Evolutionary conservation across 2,797 vertebrate genomes (phyloP), one percentile per base, ranked within the genome.

Genomic region (Sternarchorhynchus goeldii): DNA sequence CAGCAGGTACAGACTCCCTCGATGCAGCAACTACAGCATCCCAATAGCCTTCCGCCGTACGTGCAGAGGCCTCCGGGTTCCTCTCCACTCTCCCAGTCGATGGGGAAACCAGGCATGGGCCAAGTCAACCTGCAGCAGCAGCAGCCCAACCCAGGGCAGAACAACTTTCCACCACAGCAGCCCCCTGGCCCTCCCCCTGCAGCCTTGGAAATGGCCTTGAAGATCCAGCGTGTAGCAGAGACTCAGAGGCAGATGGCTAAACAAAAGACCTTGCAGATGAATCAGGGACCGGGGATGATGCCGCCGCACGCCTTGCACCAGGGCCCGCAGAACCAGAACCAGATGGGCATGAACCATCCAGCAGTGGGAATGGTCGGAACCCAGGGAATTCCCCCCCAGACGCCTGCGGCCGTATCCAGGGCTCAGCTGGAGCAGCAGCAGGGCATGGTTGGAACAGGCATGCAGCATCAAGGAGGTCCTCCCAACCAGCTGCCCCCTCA

Each of bases 221-320:
- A 98, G 87, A 99, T 98, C 87, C 96, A 99, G 87, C 93, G 96
- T 36, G 93, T 96, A 0, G 97, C 97, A 0, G 96, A 99, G 88
- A 95, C 94, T 3, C 97, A 99, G 88, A 93, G 96, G 84, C 95
- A 98, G 90, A 96, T 98, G 95, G 96, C 95, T n/a, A 96, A 97
- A 1, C 91, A 90, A 67, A 95, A 98, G 76, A 94, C 95, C 73
- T 92, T 95, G 83, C 95, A 96, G 86, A 94, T 96, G 81, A 81
- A 76, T 60, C 92, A 88, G 45, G 89, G 57, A 31, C 70, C 88
- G 2, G 90, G 88, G 58, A 92, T 93, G 89, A 95, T 98, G 65
- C 82, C 90, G 25, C 87, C 83, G 41, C 95, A 95, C 74, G 90
- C 95, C 70, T 94, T 95, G 82, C 93, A 93, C 79, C 93, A 89